Conservation (phyloP, 2,113 vertebrate genomes). For the Xyliphius kryptos region DNA sequence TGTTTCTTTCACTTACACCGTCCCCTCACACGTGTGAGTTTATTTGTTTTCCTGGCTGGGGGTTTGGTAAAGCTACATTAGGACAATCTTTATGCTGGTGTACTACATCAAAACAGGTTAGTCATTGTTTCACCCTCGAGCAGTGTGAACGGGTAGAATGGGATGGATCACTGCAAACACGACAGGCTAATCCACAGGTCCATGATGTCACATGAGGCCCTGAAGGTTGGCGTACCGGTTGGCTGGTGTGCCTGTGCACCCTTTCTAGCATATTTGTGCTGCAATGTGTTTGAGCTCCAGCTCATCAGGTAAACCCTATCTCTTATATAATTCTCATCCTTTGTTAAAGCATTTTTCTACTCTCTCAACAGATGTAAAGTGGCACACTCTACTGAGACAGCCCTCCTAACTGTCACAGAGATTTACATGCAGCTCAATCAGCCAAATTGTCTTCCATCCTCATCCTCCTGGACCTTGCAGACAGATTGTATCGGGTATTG, state of each 20-base stretch:
- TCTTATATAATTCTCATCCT: too few relatives aligned
- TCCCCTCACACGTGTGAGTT: not conserved
- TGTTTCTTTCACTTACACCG: not conserved
- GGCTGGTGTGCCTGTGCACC: constrained; percentile 5
- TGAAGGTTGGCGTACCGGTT: not conserved
- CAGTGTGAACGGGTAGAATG: constrained; percentile 13
- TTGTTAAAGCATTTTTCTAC: too few relatives aligned
- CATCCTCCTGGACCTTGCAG: too few relatives aligned
- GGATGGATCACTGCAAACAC: constrained; percentile 6
- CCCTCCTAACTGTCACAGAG: too few relatives aligned
- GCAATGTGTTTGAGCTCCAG: not conserved
- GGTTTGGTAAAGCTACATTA: not conserved
- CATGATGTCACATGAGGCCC: not conserved
- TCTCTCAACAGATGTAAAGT: too few relatives aligned
- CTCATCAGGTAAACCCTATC: too few relatives aligned
- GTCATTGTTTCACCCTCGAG: not conserved
- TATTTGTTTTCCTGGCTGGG: not conserved
- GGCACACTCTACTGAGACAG: too few relatives aligned
- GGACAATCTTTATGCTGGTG: not conserved
- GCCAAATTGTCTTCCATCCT: too few relatives aligned
- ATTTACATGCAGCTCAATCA: too few relatives aligned
- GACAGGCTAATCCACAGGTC: not conserved
- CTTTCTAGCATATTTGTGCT: constrained; percentile 11
- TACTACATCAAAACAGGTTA: not conserved
- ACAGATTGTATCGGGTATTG: too few relatives aligned